Evolutionary conservation across 2,113 vertebrate genomes (phyloP).

Genomic region (Boulengeromyrus knoepffleri): DNA sequence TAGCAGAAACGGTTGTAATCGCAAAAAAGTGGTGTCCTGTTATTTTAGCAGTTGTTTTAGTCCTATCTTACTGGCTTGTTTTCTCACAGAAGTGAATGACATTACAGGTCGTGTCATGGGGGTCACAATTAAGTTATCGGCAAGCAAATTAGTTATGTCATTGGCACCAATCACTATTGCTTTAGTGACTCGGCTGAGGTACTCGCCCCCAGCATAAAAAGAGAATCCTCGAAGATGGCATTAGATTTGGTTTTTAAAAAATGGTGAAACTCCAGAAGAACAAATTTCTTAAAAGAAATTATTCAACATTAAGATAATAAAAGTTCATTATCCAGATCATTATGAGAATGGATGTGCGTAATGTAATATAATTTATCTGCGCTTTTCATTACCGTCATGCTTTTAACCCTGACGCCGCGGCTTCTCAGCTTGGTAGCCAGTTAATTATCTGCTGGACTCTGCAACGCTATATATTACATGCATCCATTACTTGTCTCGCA

Average conservation of each 20-base stretch:
- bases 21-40: neutral
- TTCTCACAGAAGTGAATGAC: neutral
- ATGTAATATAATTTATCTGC: conserved; percentile 1
- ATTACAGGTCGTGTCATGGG: neutral
- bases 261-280: neutral
- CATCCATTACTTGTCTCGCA: neutral
- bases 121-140: neutral
- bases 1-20: neutral
- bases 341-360: conserved; percentile 5
- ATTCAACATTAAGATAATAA: conserved; percentile 8
- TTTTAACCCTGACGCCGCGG: neutral
- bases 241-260: neutral
- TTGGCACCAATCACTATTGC: neutral
- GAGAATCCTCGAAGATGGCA: neutral
- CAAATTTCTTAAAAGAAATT: conserved; percentile 2
- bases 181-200: neutral
- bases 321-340: conserved; percentile 9
- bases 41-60: neutral
- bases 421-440: neutral
- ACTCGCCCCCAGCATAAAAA: neutral
- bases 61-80: neutral
- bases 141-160: neutral
- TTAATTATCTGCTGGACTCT: neutral
- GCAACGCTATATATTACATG: neutral
- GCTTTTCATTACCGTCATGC: neutral